phyloP scores from a whole-genome alignment of 2,888 invertebrate genomes.

The Pediacus dermestoides region DNA sequence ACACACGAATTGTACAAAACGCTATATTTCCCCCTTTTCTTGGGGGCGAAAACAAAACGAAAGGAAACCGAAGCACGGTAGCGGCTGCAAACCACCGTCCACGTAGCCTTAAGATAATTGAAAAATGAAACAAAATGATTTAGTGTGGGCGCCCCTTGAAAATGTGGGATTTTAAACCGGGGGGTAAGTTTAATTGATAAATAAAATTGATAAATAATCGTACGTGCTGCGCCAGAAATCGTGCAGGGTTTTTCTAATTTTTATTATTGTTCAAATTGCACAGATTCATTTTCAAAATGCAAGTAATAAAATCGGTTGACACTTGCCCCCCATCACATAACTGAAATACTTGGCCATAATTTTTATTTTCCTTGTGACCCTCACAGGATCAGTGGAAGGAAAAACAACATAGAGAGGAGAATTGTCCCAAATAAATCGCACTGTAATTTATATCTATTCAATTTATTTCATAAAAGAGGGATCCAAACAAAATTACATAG shows the following conservation, averaged over 20 bases:
- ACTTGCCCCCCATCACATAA: no score
- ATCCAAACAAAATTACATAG: constrained; percentile 28
- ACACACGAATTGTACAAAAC: not conserved
- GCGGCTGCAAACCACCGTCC: no score
- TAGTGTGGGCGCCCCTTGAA: no score
- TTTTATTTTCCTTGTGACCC: no score
- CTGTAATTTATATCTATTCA: constrained; percentile 24
- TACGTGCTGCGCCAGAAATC: constrained; percentile 42
- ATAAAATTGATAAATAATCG: constrained; percentile 47
- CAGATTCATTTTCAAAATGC: no score
- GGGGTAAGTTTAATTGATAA: no score
- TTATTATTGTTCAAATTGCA: no score
- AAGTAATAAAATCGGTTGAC: no score
- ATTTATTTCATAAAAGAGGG: constrained; percentile 24
- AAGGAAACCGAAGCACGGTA: not conserved
- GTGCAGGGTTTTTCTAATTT: no score
- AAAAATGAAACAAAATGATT: constrained; percentile 46
- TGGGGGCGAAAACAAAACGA: constrained; percentile 2
- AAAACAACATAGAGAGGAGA: not conserved
- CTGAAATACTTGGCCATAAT: no score
- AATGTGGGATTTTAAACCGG: no score
- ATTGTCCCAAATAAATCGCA: constrained; percentile 22
- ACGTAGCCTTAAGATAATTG: constrained; percentile 31
- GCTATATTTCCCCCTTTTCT: constrained; percentile 3
- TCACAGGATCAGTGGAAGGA: constrained; percentile 14